Evolutionary conservation across 2,797 vertebrate genomes (phyloP).

Genomic region (Morus bassanus): DNA sequence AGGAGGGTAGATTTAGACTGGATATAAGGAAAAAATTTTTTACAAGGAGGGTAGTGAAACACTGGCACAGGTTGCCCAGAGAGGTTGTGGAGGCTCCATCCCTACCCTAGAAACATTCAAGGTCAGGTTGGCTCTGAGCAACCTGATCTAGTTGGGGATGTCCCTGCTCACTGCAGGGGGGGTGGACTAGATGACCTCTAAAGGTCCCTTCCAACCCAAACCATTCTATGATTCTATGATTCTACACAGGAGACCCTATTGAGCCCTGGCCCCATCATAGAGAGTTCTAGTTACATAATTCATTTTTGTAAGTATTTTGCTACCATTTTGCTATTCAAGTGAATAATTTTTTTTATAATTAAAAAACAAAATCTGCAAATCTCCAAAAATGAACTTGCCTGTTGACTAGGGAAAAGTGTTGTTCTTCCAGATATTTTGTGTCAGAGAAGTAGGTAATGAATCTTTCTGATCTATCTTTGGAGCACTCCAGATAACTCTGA

Average conservation of each 20-base stretch:
- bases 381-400: not conserved
- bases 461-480: conserved; percentile 44
- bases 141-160: too few relatives aligned
- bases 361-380: not conserved
- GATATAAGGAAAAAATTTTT: too few relatives aligned
- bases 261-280: not conserved
- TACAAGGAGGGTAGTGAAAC: too few relatives aligned
- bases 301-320: not conserved
- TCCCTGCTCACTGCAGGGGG: too few relatives aligned
- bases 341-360: not conserved
- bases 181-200: too few relatives aligned
- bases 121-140: too few relatives aligned
- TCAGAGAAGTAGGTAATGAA: conserved; percentile 29
- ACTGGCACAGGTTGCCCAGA: too few relatives aligned
- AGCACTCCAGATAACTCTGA: conserved; percentile 50
- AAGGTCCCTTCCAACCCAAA: too few relatives aligned
- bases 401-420: not conserved
- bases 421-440: conserved; percentile 19
- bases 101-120: too few relatives aligned
- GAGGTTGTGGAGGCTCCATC: too few relatives aligned
- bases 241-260: not conserved
- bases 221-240: too few relatives aligned
- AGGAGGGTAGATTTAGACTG: too few relatives aligned
- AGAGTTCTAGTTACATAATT: not conserved
- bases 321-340: not conserved